A percentile compares a stretch with the other conserved stretches of the same genome.
Evolutionary conservation across 35 echinoderm and acorn worm species (phyloP).

Genomic region (Heliocidaris tuberculata): DNA sequence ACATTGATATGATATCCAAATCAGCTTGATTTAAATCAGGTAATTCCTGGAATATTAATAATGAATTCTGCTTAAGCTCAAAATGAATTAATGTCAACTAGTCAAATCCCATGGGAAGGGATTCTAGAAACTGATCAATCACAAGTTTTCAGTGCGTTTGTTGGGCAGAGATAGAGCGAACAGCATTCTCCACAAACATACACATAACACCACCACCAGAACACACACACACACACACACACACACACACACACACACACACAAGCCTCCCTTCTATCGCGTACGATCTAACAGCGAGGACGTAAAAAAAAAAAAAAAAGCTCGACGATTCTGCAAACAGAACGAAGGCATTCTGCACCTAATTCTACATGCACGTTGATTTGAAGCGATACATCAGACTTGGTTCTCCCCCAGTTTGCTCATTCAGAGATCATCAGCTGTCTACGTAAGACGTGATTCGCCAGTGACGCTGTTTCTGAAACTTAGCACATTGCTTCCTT

Average conservation of each 20-base stretch:
- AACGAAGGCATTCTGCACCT: neutral
- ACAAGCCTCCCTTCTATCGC: neutral
- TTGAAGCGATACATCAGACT: neutral
- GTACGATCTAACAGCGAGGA: neutral
- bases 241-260: constrained; percentile 1
- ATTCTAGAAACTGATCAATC: neutral
- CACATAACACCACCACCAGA: neutral
- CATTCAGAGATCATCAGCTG: neutral
- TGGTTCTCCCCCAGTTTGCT: neutral
- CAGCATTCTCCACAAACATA: neutral
- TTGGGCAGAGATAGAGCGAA: neutral
- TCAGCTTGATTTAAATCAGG: too few species aligned
- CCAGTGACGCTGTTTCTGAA: neutral
- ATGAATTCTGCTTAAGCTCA: neutral
- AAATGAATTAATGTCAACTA: neutral
- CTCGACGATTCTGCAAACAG: neutral
- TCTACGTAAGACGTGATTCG: neutral
- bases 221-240: neutral
- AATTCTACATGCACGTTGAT: neutral
- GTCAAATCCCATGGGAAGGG: neutral
- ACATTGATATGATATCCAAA: neutral
- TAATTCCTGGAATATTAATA: too few species aligned
- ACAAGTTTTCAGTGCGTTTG: neutral
- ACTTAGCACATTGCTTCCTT: neutral
- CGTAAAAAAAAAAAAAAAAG: neutral